These are phyloP conservation scores for Rotaria macrura DNA, from an alignment of 2,888 invertebrate species.

Conservation along the genomic window DNA sequence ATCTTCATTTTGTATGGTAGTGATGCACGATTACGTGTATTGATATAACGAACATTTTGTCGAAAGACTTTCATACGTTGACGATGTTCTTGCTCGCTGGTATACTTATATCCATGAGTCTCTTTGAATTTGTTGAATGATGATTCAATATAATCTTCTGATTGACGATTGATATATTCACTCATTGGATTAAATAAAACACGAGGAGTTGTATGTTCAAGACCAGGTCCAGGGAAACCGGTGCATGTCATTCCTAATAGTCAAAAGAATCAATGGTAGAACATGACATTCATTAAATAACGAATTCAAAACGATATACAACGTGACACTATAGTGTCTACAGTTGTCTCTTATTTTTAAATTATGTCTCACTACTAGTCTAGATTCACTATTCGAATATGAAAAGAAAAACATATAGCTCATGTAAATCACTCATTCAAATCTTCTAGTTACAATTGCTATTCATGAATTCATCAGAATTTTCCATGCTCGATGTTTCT, in stretches of 20 bases:
- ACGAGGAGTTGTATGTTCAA: constrained; percentile 40
- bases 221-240: constrained; percentile 76
- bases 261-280: background rate
- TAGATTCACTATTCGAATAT: no score
- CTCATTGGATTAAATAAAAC: constrained; percentile 75
- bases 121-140: constrained; percentile 66
- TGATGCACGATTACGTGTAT: constrained; percentile 68
- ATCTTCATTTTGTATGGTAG: constrained; percentile 64
- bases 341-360: no score
- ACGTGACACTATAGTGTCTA: no score
- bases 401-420: no score
- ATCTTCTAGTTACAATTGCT: no score
- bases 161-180: constrained; percentile 63
- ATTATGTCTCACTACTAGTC: no score
- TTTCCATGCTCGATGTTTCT: no score
- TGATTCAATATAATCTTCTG: constrained; percentile 56
- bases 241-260: constrained; percentile 43
- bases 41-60: constrained; percentile 72
- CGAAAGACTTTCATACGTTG: constrained; percentile 67
- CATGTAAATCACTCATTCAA: no score
- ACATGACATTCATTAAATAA: no score
- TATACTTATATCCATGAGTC: constrained; percentile 64
- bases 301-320: no score
- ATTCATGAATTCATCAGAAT: no score
- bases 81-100: constrained; percentile 58